Evolutionary conservation across 2,888 invertebrate species (phyloP), one percentile per base, ranked within the genome.

Genomic region (Octonoba sinensis): DNA sequence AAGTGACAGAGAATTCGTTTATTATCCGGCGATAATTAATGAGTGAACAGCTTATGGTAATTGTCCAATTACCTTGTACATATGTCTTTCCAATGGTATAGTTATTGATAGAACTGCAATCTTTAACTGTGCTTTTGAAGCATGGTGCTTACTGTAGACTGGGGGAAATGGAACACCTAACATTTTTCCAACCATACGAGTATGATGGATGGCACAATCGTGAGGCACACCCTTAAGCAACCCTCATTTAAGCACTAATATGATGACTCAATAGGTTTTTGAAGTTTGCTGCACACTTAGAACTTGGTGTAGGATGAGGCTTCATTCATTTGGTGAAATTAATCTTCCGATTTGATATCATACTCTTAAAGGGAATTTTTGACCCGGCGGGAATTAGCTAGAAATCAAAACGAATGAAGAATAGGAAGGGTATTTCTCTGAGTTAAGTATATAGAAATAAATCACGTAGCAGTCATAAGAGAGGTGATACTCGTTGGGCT

Each of bases 221-320:
- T 76, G 76, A 69, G 76, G 76, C 76, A 76, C 76, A 69, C 76
- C 76, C 76, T 64, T 13, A 51, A 56, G 62, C 69, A 76, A 62
- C 76, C 69, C 69, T 56, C 69, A 69, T 70, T 73, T 76, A 76
- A 54, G 54, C 56, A 8, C 46, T 70, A 69, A 76, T 75, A 69
- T 51, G 75, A 75, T 75, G 75, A 60, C 65, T 75, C 67, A 75
- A 66, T 75, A 59, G 59, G 66, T 51, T 73, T 74, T 60, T 16
- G 67, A 75, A 67, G 67, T 67, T 60, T 36, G 62, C 44, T 24
- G 44, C 16, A 20, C 20, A 62, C 27, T 60, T 64, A 69, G 67
- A 69, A 60, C 57, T 75, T 67, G 69, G 46, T 51, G n/a, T 46
- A 59, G 74, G 74, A 75, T 66, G 67, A 59, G 74, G 20, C 47